Evolutionary conservation across 2,113 vertebrate species (phyloP).

Genomic region (Sceloporus tristichus): DNA sequence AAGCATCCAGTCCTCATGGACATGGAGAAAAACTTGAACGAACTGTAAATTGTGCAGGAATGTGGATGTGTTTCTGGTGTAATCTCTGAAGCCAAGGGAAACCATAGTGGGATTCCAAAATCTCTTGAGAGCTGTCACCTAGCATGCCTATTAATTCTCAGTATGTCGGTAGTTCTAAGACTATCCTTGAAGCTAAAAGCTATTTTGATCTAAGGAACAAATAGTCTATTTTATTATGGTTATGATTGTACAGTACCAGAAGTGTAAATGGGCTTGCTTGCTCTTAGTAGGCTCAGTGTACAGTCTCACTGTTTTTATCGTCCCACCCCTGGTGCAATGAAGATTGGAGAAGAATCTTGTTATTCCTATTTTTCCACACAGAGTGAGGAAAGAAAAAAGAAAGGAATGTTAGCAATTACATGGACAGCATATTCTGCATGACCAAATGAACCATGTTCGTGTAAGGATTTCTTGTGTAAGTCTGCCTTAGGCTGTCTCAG

Average conservation of each 20-base stretch:
- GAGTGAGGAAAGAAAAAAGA: background rate
- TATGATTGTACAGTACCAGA: too few species aligned
- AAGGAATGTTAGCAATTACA: background rate
- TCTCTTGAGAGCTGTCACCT: too few species aligned
- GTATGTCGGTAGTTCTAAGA: background rate
- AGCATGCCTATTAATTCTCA: too few species aligned
- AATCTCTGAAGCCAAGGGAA: background rate
- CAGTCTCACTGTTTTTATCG: too few species aligned
- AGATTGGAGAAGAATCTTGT: too few species aligned
- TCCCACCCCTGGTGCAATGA: too few species aligned
- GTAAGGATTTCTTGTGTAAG: background rate
- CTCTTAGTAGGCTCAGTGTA: too few species aligned
- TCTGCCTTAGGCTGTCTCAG: background rate
- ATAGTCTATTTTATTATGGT: too few species aligned
- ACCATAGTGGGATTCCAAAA: background rate
- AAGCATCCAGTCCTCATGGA: background rate
- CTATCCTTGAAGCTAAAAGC: background rate
- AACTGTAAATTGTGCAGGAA: background rate
- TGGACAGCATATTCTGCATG: slow-evolving; percentile 1
- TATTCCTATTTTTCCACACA: background rate
- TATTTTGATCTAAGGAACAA: too few species aligned
- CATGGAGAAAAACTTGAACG: background rate
- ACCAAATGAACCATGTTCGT: background rate
- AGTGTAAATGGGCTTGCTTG: too few species aligned
- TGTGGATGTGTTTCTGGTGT: background rate